A percentile compares a stretch with the other conserved stretches of the same genome.
phyloP scores from a whole-genome alignment of 2,113 vertebrate species.

The Microcebus lehilahytsara region DNA sequence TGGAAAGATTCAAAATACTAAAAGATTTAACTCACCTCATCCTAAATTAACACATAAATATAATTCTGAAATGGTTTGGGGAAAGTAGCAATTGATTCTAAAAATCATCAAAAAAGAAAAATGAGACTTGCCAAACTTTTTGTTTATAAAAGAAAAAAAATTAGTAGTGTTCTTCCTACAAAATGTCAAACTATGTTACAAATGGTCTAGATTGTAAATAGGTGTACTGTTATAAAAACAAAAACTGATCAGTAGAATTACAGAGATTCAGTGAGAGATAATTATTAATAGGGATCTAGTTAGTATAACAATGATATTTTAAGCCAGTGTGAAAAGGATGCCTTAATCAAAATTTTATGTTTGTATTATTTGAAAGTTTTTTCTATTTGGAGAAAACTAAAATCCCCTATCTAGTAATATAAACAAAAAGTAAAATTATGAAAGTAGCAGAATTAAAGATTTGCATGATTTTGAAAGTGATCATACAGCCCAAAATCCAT shows the following conservation, averaged over 20 bases:
- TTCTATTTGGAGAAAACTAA: not conserved
- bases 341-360: not conserved
- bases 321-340: not conserved
- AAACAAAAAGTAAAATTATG: not conserved
- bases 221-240: not conserved
- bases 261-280: not conserved
- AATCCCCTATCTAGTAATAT: not conserved
- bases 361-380: not conserved
- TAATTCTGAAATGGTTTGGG: not conserved
- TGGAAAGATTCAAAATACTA: not conserved
- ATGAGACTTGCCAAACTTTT: not conserved
- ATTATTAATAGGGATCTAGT: not conserved
- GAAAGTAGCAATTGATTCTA: not conserved
- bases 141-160: not conserved
- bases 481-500: not conserved
- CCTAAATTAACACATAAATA: not conserved
- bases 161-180: not conserved
- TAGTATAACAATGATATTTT: not conserved
- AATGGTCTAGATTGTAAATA: not conserved
- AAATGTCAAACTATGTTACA: slow-evolving; percentile 1
- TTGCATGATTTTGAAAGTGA: not conserved
- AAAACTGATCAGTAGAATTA: not conserved
- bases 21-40: not conserved
- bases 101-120: not conserved
- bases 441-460: not conserved